Evolutionary conservation across 2,888 invertebrate species (phyloP).

Genomic region (Ecliptopera silaceata): DNA sequence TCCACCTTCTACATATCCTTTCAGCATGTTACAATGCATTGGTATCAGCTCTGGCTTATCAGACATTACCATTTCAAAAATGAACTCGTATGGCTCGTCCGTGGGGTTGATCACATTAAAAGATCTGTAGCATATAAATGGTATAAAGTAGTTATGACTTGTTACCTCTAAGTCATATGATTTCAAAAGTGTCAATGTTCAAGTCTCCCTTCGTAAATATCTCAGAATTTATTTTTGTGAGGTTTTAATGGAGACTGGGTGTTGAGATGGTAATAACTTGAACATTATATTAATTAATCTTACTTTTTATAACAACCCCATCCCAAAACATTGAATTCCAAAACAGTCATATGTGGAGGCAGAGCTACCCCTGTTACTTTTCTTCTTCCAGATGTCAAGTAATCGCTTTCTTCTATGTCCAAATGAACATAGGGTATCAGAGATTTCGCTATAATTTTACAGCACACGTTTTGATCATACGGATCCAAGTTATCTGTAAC

Average conservation of each 20-base stretch:
- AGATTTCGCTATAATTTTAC: constrained; percentile 82
- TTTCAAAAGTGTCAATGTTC: no score
- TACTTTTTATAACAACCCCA: constrained; percentile 82
- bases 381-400: constrained; percentile 77
- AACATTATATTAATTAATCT: constrained; percentile 14
- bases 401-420: constrained; percentile 86
- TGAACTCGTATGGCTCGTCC: constrained; percentile 81
- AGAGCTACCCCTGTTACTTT: constrained; percentile 67
- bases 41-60: constrained; percentile 70
- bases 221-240: no score
- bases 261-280: no score
- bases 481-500: constrained; percentile 75
- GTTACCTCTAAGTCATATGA: no score
- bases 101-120: constrained; percentile 88
- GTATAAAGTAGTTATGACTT: no score
- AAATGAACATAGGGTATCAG: constrained; percentile 88
- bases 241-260: no score
- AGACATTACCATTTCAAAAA: constrained; percentile 80
- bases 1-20: constrained; percentile 84
- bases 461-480: constrained; percentile 78
- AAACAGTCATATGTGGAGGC: constrained; percentile 75
- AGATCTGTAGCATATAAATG: constrained; percentile 63
- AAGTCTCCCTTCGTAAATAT: no score
- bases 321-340: constrained; percentile 87
- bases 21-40: constrained; percentile 83